A percentile compares a stretch with the other conserved stretches of the same genome.
Conservation (phyloP, 2,113 vertebrate genomes). For the Mustela lutreola region DNA sequence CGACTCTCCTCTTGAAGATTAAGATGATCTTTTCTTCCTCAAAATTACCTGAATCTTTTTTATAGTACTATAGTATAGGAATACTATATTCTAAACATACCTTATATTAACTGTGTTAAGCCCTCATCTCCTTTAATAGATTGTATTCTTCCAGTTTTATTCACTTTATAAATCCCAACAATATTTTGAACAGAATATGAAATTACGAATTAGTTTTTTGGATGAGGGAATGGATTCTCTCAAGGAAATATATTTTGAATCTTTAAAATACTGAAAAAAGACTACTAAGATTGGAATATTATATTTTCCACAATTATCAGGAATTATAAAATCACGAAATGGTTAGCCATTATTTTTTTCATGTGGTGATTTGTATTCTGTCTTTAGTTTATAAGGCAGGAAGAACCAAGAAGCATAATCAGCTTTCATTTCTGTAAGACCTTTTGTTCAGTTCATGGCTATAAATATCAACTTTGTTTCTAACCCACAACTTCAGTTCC, state of each 20-base stretch:
- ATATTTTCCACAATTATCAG: neutral
- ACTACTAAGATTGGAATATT: neutral
- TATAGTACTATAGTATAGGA: neutral
- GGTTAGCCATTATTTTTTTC: neutral
- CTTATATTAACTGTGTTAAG: neutral
- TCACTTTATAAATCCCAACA: neutral
- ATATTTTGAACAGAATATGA: neutral
- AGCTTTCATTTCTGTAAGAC: conserved; percentile 46
- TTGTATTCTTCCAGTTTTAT: conserved; percentile 44
- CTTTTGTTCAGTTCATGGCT: conserved; percentile 39
- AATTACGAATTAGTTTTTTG: neutral
- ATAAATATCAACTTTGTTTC: conserved; percentile 50
- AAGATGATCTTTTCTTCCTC: conserved; percentile 7
- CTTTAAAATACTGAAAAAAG: conserved; percentile 2
- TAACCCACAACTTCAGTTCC: conserved; percentile 42
- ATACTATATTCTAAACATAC: neutral
- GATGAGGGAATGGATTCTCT: neutral
- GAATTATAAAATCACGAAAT: conserved; percentile 18
- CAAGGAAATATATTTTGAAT: neutral
- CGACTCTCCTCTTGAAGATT: neutral
- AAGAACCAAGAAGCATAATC: conserved; percentile 14
- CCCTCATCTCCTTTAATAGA: conserved; percentile 7
- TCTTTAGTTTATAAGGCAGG: conserved; percentile 16
- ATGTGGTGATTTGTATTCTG: neutral
- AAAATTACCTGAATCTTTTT: conserved; percentile 16